A percentile compares a stretch with the other conserved stretches of the same genome.
phyloP scores from a whole-genome alignment of 2,113 vertebrate genomes.

The Pitta sordida region DNA sequence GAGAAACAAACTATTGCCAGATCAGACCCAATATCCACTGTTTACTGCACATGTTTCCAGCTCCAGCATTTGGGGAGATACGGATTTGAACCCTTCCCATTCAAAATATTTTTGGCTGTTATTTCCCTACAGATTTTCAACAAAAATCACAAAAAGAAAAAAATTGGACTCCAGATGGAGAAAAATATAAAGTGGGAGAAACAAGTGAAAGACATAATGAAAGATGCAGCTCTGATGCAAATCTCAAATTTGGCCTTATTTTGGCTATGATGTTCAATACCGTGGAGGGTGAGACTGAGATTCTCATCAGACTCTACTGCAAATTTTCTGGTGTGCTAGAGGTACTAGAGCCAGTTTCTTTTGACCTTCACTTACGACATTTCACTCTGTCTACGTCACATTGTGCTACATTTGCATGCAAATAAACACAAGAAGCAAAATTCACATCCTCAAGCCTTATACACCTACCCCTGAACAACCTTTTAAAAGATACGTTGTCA shows the following conservation, averaged over 20 bases:
- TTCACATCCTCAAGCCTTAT: not conserved
- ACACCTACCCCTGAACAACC: not conserved
- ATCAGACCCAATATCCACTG: not conserved
- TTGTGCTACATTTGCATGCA: not conserved
- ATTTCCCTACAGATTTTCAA: not conserved
- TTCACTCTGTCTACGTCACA: not conserved
- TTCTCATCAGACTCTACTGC: not conserved
- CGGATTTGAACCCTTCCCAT: not conserved
- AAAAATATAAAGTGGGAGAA: not conserved
- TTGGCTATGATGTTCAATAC: not conserved
- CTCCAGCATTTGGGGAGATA: not conserved
- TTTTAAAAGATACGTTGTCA: not conserved
- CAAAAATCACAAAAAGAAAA: fast-evolving
- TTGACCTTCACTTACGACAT: not conserved
- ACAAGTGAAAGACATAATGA: not conserved
- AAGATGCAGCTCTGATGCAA: not conserved
- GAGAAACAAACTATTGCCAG: not conserved
- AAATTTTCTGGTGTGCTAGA: not conserved
- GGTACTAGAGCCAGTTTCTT: not conserved
- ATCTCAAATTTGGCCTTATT: not conserved
- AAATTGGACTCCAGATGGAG: not conserved
- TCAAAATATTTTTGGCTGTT: not conserved
- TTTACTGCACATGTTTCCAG: not conserved
- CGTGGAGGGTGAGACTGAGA: not conserved
- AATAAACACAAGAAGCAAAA: not conserved